A percentile compares a stretch with the other conserved stretches of the same genome.
Evolutionary conservation across 2,113 vertebrate genomes (phyloP).

Genomic region (Pachycephala philippinensis): DNA sequence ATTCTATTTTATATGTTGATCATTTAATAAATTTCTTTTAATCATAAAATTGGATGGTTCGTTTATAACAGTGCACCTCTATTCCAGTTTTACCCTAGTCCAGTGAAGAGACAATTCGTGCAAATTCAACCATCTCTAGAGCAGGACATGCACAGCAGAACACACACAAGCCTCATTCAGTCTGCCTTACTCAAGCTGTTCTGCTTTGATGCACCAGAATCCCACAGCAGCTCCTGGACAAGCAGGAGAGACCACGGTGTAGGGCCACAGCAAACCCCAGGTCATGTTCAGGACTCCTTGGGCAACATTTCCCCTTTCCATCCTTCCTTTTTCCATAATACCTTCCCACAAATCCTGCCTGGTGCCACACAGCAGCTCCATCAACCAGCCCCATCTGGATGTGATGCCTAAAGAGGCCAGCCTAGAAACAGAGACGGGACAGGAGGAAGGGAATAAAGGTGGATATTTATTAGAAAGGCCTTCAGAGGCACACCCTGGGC

Average conservation of each 20-base stretch:
- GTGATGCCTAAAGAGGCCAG: too few species aligned
- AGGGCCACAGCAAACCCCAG: background rate
- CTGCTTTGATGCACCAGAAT: background rate
- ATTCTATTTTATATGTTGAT: too few species aligned
- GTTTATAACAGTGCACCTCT: too few species aligned
- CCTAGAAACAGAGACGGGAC: too few species aligned
- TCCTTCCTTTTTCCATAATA: background rate
- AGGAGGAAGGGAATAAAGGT: too few species aligned
- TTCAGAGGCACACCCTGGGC: too few species aligned
- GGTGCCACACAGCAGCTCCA: background rate
- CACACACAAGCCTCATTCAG: background rate
- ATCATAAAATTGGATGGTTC: too few species aligned
- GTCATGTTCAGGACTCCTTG: background rate
- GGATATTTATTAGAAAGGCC: too few species aligned
- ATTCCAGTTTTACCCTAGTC: background rate
- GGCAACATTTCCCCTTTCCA: background rate
- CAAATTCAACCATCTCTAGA: background rate
- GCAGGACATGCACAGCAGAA: background rate
- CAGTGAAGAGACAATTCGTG: background rate
- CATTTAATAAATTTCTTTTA: too few species aligned
- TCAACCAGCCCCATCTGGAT: accelerated
- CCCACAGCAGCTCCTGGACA: background rate
- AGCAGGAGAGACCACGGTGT: accelerated
- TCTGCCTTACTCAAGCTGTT: background rate
- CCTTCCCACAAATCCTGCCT: background rate